phyloP scores from a whole-genome alignment of 2,113 vertebrate genomes.

The Gopherus evgoodei region DNA sequence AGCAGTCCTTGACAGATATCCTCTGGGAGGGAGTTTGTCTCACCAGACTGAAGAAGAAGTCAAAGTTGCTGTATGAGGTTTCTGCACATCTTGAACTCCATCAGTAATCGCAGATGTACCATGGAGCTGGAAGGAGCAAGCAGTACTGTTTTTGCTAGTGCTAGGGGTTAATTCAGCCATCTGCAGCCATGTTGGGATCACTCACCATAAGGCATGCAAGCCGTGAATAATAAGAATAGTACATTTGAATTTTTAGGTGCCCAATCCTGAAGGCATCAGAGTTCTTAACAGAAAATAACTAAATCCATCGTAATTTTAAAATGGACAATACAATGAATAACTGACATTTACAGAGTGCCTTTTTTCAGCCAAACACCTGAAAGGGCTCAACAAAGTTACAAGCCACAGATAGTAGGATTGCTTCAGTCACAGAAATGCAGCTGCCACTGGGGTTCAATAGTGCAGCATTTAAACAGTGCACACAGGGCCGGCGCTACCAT shows the following conservation, averaged over 20 bases:
- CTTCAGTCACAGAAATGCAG: neutral
- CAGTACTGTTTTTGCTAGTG: neutral
- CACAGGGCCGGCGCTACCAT: no score
- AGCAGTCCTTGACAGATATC: slow-evolving; percentile 32
- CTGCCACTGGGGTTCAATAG: neutral
- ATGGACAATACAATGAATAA: neutral
- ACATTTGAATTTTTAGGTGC: neutral
- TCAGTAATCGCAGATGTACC: slow-evolving; percentile 18
- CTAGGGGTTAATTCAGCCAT: neutral
- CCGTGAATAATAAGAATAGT: neutral
- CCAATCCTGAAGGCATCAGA: neutral
- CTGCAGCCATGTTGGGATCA: slow-evolving; percentile 1
- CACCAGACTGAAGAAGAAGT: neutral
- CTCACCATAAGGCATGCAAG: neutral
- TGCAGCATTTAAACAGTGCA: neutral
- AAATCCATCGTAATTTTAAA: neutral
- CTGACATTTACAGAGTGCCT: neutral
- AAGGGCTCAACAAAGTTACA: neutral
- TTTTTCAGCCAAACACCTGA: neutral
- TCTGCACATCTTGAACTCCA: slow-evolving; percentile 14
- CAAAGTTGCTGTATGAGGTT: slow-evolving; percentile 38
- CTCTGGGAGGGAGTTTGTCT: slow-evolving; percentile 29
- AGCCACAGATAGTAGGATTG: neutral
- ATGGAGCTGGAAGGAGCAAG: slow-evolving; percentile 20
- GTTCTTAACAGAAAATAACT: neutral